phyloP scores from a whole-genome alignment of 1,140 invertebrate species.

The Ectropis grisescens region DNA sequence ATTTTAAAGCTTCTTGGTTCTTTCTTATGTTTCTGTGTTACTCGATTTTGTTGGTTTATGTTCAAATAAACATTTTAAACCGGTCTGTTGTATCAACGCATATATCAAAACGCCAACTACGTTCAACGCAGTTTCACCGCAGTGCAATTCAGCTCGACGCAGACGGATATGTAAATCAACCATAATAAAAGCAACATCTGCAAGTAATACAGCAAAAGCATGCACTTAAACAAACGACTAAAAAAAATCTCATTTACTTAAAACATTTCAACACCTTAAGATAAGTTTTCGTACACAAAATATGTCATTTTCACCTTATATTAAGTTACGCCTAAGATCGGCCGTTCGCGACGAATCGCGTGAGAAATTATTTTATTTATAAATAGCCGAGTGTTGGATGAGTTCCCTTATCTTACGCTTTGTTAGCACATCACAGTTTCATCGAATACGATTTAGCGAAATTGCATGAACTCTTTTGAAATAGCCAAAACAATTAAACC shows the following conservation, averaged over 20 bases:
- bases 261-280: constrained; percentile 18
- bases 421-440: constrained; percentile 54
- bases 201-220: constrained; percentile 54
- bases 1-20: too few relatives aligned
- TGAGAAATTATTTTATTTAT: too few relatives aligned
- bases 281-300: constrained; percentile 56
- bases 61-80: too few relatives aligned
- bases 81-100: too few relatives aligned
- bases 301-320: constrained; percentile 54
- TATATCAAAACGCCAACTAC: too few relatives aligned
- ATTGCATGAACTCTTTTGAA: constrained; percentile 21
- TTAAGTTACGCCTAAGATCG: constrained; percentile 13
- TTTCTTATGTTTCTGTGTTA: too few relatives aligned
- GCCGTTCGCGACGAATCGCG: constrained; percentile 1
- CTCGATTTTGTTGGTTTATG: too few relatives aligned
- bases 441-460: constrained; percentile 1
- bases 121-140: too few relatives aligned
- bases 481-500: neutral
- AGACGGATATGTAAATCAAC: too few relatives aligned
- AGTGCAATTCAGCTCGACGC: too few relatives aligned
- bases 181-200: too few relatives aligned
- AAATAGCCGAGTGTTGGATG: constrained; percentile 11
- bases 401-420: constrained; percentile 23
- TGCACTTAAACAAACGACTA: constrained; percentile 43
- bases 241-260: constrained; percentile 39